phyloP scores from a whole-genome alignment of 2,113 vertebrate species.

The Zapornia atra region DNA sequence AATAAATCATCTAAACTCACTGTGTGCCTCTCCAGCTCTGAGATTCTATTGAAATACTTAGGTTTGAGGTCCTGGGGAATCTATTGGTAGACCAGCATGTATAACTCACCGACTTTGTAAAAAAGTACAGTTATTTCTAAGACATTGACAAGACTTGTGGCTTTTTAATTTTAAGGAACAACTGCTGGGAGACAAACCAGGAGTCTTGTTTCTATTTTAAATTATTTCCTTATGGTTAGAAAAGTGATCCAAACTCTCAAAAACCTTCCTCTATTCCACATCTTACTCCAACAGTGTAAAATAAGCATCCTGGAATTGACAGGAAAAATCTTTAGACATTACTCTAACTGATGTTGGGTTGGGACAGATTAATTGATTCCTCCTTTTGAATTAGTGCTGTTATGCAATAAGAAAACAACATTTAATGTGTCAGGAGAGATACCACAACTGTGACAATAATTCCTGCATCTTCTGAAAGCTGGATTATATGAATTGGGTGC shows the following conservation, averaged over 20 bases:
- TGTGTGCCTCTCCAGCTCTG: background rate
- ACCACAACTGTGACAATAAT: background rate
- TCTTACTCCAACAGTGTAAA: background rate
- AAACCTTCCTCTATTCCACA: background rate
- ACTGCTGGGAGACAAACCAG: background rate
- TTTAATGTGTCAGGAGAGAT: background rate
- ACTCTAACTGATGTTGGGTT: background rate
- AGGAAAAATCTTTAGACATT: background rate
- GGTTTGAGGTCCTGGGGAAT: background rate
- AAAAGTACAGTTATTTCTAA: background rate
- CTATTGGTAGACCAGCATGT: background rate
- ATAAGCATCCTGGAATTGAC: background rate
- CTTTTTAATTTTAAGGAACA: background rate
- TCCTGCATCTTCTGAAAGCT: background rate
- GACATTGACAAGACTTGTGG: background rate
- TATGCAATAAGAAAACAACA: background rate
- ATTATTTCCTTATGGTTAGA: background rate
- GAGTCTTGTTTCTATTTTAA: background rate
- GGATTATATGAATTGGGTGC: background rate
- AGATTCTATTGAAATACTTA: background rate
- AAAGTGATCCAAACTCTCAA: background rate
- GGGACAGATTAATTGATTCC: background rate
- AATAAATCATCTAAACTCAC: background rate
- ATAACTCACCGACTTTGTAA: background rate
- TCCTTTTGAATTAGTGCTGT: background rate